These are phyloP conservation scores for Gracilinanus agilis DNA, from an alignment of 2,113 vertebrate genomes.

Conservation along the genomic window DNA sequence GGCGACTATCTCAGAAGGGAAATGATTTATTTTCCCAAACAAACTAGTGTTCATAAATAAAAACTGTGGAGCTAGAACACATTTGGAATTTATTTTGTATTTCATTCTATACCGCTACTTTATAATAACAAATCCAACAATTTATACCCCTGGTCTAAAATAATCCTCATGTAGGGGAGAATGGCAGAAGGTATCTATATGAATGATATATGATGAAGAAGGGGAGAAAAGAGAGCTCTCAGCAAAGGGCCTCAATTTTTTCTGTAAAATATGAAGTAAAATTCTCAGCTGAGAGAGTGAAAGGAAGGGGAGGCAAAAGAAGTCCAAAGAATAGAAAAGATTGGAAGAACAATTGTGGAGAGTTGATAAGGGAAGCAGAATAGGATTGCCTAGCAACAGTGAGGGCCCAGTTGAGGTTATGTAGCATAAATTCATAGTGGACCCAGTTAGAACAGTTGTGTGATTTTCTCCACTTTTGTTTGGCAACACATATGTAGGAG, in stretches of 20 bases:
- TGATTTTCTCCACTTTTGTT: not conserved
- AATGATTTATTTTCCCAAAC: conserved; percentile 10
- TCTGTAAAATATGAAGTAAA: too few species aligned
- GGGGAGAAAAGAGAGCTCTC: not conserved
- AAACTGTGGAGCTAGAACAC: not conserved
- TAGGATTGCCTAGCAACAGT: not conserved
- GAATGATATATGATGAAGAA: too few species aligned
- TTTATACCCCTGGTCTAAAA: not conserved
- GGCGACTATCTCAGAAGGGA: conserved; percentile 21
- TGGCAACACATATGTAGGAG: not conserved
- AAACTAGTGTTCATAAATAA: not conserved
- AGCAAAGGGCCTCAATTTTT: not conserved
- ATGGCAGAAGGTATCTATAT: too few species aligned
- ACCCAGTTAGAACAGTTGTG: not conserved
- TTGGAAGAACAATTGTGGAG: not conserved
- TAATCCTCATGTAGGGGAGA: too few species aligned
- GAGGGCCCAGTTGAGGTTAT: not conserved
- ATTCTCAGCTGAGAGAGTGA: too few species aligned
- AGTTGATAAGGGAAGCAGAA: not conserved
- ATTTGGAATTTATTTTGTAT: not conserved
- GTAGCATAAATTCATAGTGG: not conserved
- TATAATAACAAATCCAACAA: not conserved
- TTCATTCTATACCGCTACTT: not conserved
- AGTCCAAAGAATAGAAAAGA: not conserved
- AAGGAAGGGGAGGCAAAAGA: too few species aligned